phyloP scores from a whole-genome alignment of 2,113 vertebrate species.

The Callorhinus ursinus region DNA sequence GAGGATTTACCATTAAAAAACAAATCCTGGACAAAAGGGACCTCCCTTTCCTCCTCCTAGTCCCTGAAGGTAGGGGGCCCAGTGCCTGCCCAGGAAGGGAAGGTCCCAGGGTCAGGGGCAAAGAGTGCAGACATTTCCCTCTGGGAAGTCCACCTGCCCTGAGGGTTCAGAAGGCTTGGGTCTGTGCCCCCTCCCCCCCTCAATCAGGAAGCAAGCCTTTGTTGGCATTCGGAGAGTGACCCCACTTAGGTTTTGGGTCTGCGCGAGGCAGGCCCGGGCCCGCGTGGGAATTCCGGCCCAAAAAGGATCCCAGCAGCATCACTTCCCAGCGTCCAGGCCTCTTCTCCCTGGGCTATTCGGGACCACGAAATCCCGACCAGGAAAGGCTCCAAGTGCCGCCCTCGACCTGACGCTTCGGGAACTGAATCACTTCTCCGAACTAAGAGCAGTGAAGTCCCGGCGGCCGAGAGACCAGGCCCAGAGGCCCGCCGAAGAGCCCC shows the following conservation, averaged over 20 bases:
- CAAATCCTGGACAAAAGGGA: conserved; percentile 19
- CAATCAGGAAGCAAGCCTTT: conserved; percentile 1
- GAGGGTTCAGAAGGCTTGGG: not conserved
- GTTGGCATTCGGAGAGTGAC: not conserved
- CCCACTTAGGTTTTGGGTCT: not conserved
- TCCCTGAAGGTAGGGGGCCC: not conserved
- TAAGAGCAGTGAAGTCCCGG: not conserved
- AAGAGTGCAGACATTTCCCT: not conserved
- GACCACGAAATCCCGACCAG: not conserved
- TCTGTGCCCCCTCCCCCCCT: fast-evolving
- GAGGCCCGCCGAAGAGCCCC: fast-evolving
- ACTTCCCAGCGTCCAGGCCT: not conserved
- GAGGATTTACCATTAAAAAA: not conserved
- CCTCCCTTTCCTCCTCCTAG: not conserved
- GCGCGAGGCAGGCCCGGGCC: not conserved
- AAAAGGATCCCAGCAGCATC: not conserved
- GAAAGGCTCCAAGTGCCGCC: fast-evolving
- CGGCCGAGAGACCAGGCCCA: fast-evolving
- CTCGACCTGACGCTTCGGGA: not conserved
- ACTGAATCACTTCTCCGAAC: not conserved
- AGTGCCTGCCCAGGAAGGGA: not conserved
- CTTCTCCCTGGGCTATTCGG: not conserved
- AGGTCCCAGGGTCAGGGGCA: not conserved
- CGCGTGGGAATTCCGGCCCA: fast-evolving
- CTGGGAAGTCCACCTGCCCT: not conserved